A percentile compares a stretch with the other conserved stretches of the same genome.
Evolutionary conservation across 2,113 vertebrate species (phyloP).

Genomic region (Corvus moneduloides): DNA sequence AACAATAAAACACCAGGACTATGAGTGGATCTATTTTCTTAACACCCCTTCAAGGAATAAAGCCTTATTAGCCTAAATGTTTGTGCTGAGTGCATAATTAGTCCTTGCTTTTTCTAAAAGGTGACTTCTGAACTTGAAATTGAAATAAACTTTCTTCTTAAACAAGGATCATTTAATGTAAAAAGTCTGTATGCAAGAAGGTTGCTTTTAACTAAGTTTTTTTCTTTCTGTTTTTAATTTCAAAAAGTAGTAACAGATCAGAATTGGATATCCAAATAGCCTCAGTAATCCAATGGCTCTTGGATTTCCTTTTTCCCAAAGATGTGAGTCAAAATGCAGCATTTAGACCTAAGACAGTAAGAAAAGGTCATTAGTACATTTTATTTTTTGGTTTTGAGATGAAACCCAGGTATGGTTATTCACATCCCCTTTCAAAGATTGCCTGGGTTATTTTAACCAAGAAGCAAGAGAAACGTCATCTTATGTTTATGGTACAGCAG

Average conservation of each 20-base stretch:
- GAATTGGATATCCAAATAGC: background rate
- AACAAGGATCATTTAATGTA: fast-evolving
- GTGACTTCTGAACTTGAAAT: background rate
- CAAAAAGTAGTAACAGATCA: background rate
- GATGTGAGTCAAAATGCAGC: background rate
- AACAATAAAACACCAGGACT: background rate
- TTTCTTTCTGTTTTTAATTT: background rate
- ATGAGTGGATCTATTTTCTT: background rate
- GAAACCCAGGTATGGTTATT: background rate
- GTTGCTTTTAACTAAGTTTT: background rate
- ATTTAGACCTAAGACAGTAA: background rate
- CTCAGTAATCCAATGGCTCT: background rate
- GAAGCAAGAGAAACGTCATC: background rate
- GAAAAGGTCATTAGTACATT: background rate
- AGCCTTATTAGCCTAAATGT: background rate
- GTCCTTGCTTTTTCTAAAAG: background rate
- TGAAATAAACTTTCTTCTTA: background rate
- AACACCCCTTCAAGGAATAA: background rate
- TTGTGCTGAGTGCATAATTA: background rate
- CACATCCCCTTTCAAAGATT: background rate
- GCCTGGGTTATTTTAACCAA: background rate
- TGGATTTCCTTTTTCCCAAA: background rate
- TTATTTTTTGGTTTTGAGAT: background rate
- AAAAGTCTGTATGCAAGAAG: background rate
- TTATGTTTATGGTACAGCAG: background rate